Evolutionary conservation across 2,888 invertebrate species (phyloP).

Genomic region (Phorcus lineatus): DNA sequence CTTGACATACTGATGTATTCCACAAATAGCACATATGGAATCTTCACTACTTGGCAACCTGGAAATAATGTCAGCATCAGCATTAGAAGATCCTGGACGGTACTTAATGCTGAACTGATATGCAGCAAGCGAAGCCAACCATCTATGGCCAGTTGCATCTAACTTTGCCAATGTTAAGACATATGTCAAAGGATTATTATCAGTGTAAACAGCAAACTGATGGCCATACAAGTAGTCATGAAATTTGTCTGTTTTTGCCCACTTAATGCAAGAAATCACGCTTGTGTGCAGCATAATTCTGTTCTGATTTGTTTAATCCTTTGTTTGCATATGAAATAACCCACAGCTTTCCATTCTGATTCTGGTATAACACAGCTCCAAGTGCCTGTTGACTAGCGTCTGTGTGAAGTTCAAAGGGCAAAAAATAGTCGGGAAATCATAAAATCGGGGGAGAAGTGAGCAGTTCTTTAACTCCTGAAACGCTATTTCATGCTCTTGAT

Average conservation of each 20-base stretch:
- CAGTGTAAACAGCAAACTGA: constrained; percentile 36
- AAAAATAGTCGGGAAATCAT: constrained; percentile 29
- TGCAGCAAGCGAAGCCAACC: neutral
- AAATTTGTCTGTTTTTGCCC: constrained; percentile 43
- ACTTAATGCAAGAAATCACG: constrained; percentile 41
- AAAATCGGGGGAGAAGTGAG: too few relatives aligned
- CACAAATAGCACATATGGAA: constrained; percentile 22
- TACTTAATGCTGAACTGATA: constrained; percentile 35
- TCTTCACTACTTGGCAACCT: constrained; percentile 26
- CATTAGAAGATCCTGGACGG: too few relatives aligned
- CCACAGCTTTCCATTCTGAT: constrained; percentile 25
- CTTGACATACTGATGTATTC: neutral
- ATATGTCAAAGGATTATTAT: too few relatives aligned
- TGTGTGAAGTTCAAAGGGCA: too few relatives aligned
- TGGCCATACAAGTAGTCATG: constrained; percentile 28
- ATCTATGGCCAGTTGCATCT: neutral
- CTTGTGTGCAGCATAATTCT: constrained; percentile 40
- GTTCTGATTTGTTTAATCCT: constrained; percentile 32
- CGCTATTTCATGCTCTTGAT: neutral
- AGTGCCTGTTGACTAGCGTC: constrained; percentile 27
- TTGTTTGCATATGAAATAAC: constrained; percentile 38
- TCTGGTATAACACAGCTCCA: constrained; percentile 41
- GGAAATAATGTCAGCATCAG: constrained; percentile 51
- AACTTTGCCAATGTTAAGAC: constrained; percentile 25
- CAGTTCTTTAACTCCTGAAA: neutral